phyloP scores from a whole-genome alignment of 2,888 invertebrate species.

The Plebejus melissa region DNA sequence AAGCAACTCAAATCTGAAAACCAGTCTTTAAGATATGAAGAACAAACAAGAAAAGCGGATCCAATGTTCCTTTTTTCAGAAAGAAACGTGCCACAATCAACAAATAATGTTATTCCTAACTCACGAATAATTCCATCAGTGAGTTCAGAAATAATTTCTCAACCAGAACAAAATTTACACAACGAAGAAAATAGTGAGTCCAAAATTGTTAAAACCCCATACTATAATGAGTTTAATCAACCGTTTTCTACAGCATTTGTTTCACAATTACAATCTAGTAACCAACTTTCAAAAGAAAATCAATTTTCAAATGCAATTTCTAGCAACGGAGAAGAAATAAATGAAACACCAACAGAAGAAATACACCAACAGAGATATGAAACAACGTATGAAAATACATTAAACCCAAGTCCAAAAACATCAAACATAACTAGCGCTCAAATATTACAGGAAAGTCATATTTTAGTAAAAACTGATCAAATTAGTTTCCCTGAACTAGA shows the following conservation, averaged over 20 bases:
- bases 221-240: neutral
- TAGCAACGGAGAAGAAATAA: neutral
- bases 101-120: neutral
- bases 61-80: neutral
- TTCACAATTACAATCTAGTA: neutral
- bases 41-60: neutral
- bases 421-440: neutral
- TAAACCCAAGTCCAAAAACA: neutral
- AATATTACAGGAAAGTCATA: neutral
- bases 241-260: neutral
- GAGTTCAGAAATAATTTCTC: neutral
- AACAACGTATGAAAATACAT: neutral
- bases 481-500: neutral
- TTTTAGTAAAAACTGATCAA: too few species aligned
- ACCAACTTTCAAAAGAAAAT: neutral
- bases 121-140: neutral
- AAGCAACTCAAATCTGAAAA: neutral
- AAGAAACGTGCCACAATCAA: neutral
- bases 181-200: neutral
- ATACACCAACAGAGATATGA: neutral
- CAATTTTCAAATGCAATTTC: neutral
- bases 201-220: neutral
- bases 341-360: neutral
- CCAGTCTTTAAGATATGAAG: neutral
- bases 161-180: neutral